phyloP scores from a whole-genome alignment of 35 echinoderm and acorn worm genomes.

The Lytechinus pictus region DNA sequence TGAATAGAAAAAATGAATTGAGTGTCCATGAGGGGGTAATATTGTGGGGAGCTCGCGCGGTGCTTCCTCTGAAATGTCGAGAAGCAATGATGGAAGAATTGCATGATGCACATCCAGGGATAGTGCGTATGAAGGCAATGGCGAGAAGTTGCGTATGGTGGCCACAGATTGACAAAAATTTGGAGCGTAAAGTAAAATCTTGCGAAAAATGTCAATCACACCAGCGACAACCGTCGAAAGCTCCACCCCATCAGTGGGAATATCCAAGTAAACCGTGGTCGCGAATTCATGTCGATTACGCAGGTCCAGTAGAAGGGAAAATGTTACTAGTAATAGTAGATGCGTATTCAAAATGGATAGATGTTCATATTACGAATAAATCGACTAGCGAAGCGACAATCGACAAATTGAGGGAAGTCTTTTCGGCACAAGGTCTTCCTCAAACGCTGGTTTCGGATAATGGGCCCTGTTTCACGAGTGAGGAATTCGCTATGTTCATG shows the following conservation, averaged over 20 bases:
- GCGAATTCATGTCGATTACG: slow-evolving; percentile 78
- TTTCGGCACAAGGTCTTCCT: slow-evolving; percentile 75
- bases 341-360: slow-evolving; percentile 79
- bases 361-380: slow-evolving; percentile 60
- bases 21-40: too few species aligned
- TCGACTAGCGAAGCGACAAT: slow-evolving; percentile 66
- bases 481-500: slow-evolving; percentile 69
- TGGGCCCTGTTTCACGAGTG: slow-evolving; percentile 64
- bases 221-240: slow-evolving; percentile 50
- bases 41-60: too few species aligned
- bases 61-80: too few species aligned
- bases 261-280: slow-evolving; percentile 64
- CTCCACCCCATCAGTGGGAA: slow-evolving; percentile 68
- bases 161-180: too few species aligned
- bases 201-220: slow-evolving; percentile 55
- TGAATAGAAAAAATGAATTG: too few species aligned
- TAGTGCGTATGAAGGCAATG: too few species aligned
- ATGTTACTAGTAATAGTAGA: slow-evolving; percentile 82
- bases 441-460: slow-evolving; percentile 77
- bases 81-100: too few species aligned
- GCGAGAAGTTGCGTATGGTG: too few species aligned
- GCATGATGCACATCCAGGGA: too few species aligned
- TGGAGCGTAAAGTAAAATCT: too few species aligned
- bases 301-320: slow-evolving; percentile 63
- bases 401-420: slow-evolving; percentile 50